phyloP scores from a whole-genome alignment of 2,113 vertebrate genomes.

The Sceloporus undulatus region DNA sequence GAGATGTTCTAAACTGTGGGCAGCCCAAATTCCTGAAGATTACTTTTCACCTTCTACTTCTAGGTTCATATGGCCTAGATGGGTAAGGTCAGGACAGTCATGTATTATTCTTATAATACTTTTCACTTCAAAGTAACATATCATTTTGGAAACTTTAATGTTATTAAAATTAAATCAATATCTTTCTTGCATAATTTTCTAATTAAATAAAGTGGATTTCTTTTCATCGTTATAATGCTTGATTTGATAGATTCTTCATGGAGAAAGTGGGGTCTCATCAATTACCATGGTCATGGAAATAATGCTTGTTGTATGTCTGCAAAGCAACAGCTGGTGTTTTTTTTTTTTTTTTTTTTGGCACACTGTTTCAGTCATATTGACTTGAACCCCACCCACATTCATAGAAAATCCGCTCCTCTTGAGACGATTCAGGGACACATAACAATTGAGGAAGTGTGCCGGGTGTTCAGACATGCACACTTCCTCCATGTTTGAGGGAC shows the following conservation, averaged over 20 bases:
- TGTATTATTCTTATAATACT: slow-evolving; percentile 20
- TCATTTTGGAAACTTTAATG: slow-evolving; percentile 42
- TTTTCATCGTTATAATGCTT: slow-evolving; percentile 48
- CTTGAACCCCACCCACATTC: neutral
- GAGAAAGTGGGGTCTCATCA: slow-evolving; percentile 32
- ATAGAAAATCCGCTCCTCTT: too few relatives aligned
- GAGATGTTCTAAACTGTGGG: too few relatives aligned
- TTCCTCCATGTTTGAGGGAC: too few relatives aligned
- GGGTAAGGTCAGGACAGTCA: neutral
- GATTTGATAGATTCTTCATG: slow-evolving; percentile 36
- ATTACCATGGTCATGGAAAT: slow-evolving; percentile 39
- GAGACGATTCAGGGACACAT: too few relatives aligned
- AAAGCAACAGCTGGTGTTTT: neutral
- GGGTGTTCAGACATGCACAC: too few relatives aligned
- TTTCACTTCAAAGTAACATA: slow-evolving; percentile 19
- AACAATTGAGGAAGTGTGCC: too few relatives aligned
- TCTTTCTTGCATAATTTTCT: slow-evolving; percentile 17
- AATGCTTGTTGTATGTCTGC: slow-evolving; percentile 31
- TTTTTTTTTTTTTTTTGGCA: neutral
- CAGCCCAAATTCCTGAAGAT: too few relatives aligned
- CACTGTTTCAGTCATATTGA: neutral
- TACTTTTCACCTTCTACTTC: neutral
- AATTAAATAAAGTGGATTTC: slow-evolving; percentile 28
- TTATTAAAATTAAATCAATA: slow-evolving; percentile 32
- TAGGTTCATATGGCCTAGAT: neutral